Evolutionary conservation across 2,113 vertebrate species (phyloP), one percentile per base, ranked within the genome.

Genomic region (Ginglymostoma cirratum): DNA sequence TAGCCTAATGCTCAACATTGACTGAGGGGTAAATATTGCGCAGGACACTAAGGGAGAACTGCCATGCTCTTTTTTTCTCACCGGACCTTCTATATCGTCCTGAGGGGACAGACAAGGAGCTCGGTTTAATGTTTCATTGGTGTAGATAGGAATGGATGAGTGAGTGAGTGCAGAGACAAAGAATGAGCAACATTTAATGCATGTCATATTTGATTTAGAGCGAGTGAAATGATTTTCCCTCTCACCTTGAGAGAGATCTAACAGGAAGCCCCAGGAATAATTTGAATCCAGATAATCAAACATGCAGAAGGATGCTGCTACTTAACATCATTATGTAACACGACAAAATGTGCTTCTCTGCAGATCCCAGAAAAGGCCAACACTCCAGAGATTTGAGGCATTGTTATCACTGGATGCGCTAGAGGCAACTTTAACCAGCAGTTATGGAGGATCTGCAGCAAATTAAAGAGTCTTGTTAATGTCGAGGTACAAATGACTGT

Each of bases 401-500:
- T 93, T 93, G 89, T 93, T 93, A 93, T 93, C 61, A 23, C 61
- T 93, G 89, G 66, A 67, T 38, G 34, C 19, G 61, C 89, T 65
- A 6, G 6, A 93, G 89, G 89, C 89, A 21, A 23, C 34, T 38
- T 67, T 66, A 93, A 93, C 89, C 55, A 66, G n/a, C 87, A 67
- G 89, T 66, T 66, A 52, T 3, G 7, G 61, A 66, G 65, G 55
- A 66, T 66, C 34, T 45, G 61, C 30, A 27, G 61, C 89, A 67
- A 93, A 93, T 93, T 38, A 93, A 93, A 93, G 34, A 66, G 55
- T 93, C 61, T 93, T 67, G 61, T 67, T 93, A 67, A 93, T 93
- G 89, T 93, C 34, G 17, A 93, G 66, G 89, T 93, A 66, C 17
- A 93, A 93, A 93, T 10, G n/a, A 21, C 89, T 66, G 89, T 66